Conservation (phyloP, 1,140 invertebrate species). For the honey bee (Apis mellifera) region Amel_HAv3.1 CM009939.2:1297501-1298000, state of each 20-base stretch:
- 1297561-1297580: constrained; percentile 87
- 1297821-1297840: too few species aligned
- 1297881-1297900: not conserved
- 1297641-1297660: constrained; percentile 91
- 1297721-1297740: constrained; percentile 75
- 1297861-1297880: not conserved
- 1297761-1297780: not conserved
- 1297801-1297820: not conserved
- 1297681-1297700: constrained; percentile 85
- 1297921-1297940: not conserved
- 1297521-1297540: constrained; percentile 97
- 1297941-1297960: not conserved
- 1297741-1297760: constrained; percentile 20
- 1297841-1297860: not conserved
- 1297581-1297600: not conserved
- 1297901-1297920: not conserved
- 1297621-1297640: constrained; percentile 88
- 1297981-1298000: not conserved
- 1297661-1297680: constrained; percentile 84
- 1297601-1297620: not conserved
- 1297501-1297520: constrained; percentile 96
- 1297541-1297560: constrained; percentile 93
- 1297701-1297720: constrained; percentile 83
- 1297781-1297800: not conserved
- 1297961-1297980: not conserved